Evolutionary conservation across 1,140 invertebrate genomes (phyloP).

Genomic region (Acromyrmex heyeri): DNA sequence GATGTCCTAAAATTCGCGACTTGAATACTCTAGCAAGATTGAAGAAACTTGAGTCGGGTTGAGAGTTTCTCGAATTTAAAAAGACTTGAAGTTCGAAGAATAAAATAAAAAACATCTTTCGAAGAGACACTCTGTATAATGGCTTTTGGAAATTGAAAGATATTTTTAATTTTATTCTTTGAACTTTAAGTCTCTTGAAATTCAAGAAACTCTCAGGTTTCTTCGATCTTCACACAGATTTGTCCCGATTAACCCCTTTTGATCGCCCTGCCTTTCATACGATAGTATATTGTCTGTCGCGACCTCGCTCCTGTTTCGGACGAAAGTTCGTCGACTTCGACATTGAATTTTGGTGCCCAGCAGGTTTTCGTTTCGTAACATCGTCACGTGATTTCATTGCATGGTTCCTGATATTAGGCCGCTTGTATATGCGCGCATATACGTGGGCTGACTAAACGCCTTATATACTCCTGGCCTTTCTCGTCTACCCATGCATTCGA

Average conservation of each 20-base stretch:
- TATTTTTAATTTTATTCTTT: not conserved
- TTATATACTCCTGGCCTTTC: constrained; percentile 51
- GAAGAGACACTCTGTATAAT: too few relatives aligned
- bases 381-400: constrained; percentile 59
- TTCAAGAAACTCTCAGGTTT: not conserved
- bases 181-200: not conserved
- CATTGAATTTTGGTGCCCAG: constrained; percentile 63
- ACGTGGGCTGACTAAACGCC: constrained; percentile 66
- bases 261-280: not conserved
- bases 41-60: too few relatives aligned
- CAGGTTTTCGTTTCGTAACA: constrained; percentile 73
- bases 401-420: constrained; percentile 22
- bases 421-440: constrained; percentile 36
- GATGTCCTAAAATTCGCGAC: too few relatives aligned
- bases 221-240: not conserved
- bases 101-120: too few relatives aligned
- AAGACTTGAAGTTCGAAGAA: too few relatives aligned
- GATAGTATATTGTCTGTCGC: not conserved
- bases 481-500: constrained; percentile 65
- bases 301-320: constrained; percentile 46
- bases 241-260: not conserved
- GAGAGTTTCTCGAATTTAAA: too few relatives aligned
- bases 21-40: too few relatives aligned
- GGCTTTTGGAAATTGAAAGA: not conserved
- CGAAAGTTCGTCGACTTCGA: constrained; percentile 68